phyloP scores from a whole-genome alignment of 2,888 invertebrate species.

The Busseola fusca region DNA sequence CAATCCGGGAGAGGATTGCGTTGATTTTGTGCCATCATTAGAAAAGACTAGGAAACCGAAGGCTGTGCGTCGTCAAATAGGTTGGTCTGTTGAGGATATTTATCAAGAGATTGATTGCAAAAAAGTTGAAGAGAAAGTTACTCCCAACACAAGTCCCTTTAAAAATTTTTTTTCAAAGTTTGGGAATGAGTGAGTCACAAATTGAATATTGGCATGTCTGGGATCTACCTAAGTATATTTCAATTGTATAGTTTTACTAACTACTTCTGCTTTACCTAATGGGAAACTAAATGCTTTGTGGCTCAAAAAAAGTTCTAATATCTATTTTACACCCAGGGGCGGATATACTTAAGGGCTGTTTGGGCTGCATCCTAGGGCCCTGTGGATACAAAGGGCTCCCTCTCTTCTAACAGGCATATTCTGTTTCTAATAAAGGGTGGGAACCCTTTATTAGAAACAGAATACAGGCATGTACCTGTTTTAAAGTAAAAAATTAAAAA shows the following conservation, averaged over 20 bases:
- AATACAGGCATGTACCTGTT: too few species aligned
- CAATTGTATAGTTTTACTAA: slow-evolving; percentile 50
- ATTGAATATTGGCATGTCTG: slow-evolving; percentile 80
- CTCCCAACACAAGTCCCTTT: slow-evolving; percentile 83
- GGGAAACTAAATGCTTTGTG: slow-evolving; percentile 58
- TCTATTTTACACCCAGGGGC: background rate
- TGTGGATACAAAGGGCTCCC: too few species aligned
- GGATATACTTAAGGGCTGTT: too few species aligned
- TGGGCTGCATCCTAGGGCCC: too few species aligned
- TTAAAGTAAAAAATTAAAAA: too few species aligned
- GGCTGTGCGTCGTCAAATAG: slow-evolving; percentile 83
- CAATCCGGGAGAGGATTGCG: slow-evolving; percentile 78
- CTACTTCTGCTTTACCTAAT: slow-evolving; percentile 61
- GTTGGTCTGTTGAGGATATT: slow-evolving; percentile 87
- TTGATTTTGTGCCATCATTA: slow-evolving; percentile 81
- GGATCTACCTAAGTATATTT: slow-evolving; percentile 64
- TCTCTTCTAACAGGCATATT: too few species aligned
- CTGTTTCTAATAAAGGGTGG: too few species aligned
- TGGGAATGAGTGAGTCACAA: slow-evolving; percentile 86
- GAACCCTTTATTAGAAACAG: too few species aligned
- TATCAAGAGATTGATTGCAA: slow-evolving; percentile 87
- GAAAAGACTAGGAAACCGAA: slow-evolving; percentile 81
- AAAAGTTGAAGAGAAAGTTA: slow-evolving; percentile 79
- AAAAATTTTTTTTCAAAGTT: slow-evolving; percentile 84
- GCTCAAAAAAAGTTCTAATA: slow-evolving; percentile 37